Base-by-base conservation (phyloP, 2,113 vertebrate genomes). In the Pygoscelis adeliae region DNA sequence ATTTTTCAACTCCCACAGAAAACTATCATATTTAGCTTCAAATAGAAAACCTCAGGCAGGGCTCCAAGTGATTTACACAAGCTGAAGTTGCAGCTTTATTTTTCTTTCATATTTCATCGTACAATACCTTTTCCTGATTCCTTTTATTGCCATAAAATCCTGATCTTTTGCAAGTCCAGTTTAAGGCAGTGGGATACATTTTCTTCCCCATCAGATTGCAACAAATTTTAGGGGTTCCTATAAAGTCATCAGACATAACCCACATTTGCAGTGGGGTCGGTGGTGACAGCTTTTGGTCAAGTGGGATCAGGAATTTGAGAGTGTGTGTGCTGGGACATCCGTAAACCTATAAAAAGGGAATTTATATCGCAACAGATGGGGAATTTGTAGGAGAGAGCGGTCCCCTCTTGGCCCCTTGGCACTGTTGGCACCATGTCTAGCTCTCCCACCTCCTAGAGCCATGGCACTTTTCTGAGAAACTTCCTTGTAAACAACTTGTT, bases 1-100 rank as follows among this genome's bases (percentile, higher is more conserved):
- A 77, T 87, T 79, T 97, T 96, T 87, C 93, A 96, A 26, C 78
- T 87, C 94, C 77, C 95, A 96, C 74, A 52, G 84, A 93, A 90
- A 94, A 87, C 63, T 84, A 47, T 85, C 86, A 2, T 44, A 44
- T 90, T 77, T 74, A 93, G 77, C 83, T 90, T 82, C 94, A 87
- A 93, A 77, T 47, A 87, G 84, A 66, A 92, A 93, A 42, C 55
- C 52, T 50, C 47, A 85, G 90, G 73, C 76, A 90, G 79, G 59
- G 87, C 50, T 96, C 95, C 83, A 85, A 83, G 77, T 77, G 89
- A 61, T 77, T 76, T 52, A 46, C 92, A 89, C 8, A 7, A 72
- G 90, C 90, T 81, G 29, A 47, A 73, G 74, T 67, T 70, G 85
- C 40, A 20, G 87, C 55, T 8, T 49, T 87, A 20, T 66, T 96